Evolutionary conservation across 2,888 invertebrate species (phyloP), one percentile per base, ranked within the genome.

Genomic region (Callyntrura guangdongensis): DNA sequence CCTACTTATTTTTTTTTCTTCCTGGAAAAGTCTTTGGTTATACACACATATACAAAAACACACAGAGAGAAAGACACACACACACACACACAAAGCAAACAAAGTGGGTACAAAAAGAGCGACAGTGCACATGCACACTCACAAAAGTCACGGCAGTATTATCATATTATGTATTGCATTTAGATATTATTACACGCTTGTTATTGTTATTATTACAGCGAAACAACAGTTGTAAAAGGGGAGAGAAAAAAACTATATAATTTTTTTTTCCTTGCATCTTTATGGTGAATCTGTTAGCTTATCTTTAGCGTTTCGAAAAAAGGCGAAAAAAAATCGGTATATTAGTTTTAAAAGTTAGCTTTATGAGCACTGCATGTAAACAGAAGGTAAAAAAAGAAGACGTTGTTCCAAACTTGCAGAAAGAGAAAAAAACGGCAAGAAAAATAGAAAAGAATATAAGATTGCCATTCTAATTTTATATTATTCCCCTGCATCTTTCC

Each of bases 1-100:
- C 5, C 53, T 17, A 61, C n/a, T 20, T 27, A 8, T 47, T 49
- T 45, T 36, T 45, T n/a, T 74, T 47, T 74, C 20, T 47, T 27
- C 47, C 25, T 11, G 0, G 45, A 45, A 45, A 4, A 69, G 36
- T 69, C 47, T 74, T 36, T 59, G 17, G 1, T n/a, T 20, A 17
- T 17, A n/a, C 59, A n/a, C 17, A n/a, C 17, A 53, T 53, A 53
- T 9, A 53, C 11, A 3, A 4, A 8, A 17, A n/a, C 20, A 11
- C 20, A 4, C 61, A 17, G 2, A 17, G 3, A 36, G 36, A 36
- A 36, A 36, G 36, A 36, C 61, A 17, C n/a, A n/a, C n/a, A n/a
- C 12, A n/a, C 27, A 67, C 25, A 72, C 47, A 47, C 49, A 74
- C 77, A 77, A 77, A 77, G 77, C 53, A 77, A 77, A 77, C 77